phyloP scores from a whole-genome alignment of 2,888 invertebrate genomes.

The Thecocarcelia acutangulata region DNA sequence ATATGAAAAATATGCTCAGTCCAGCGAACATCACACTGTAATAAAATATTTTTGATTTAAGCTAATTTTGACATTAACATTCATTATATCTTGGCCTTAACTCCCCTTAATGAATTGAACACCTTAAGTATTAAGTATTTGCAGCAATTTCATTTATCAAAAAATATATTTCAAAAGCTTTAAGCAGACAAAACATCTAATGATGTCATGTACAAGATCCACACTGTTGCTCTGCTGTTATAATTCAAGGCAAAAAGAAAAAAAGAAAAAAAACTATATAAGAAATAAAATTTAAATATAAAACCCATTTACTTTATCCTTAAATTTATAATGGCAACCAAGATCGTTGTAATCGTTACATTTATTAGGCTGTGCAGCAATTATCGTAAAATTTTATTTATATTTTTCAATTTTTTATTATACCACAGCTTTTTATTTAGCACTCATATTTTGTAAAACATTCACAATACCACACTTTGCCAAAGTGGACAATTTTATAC shows the following conservation, averaged over 20 bases:
- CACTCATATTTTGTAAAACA: slow-evolving; percentile 63
- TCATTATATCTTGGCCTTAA: neutral
- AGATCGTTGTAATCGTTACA: slow-evolving; percentile 60
- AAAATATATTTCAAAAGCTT: slow-evolving; percentile 38
- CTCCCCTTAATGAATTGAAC: slow-evolving; percentile 21
- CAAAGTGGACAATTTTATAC: slow-evolving; percentile 41
- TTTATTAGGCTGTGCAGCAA: slow-evolving; percentile 72
- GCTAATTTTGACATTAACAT: neutral
- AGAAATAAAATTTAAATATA: neutral
- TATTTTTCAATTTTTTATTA: slow-evolving; percentile 71
- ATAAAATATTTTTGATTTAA: neutral
- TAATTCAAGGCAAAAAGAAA: neutral
- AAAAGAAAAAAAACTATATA: neutral
- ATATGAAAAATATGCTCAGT: too few species aligned
- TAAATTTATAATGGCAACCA: slow-evolving; percentile 64
- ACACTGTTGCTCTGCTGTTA: neutral
- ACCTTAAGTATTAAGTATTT: slow-evolving; percentile 21
- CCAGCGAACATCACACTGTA: too few species aligned
- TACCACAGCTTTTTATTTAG: slow-evolving; percentile 62
- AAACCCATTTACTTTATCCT: slow-evolving; percentile 65
- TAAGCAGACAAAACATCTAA: neutral
- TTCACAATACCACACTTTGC: slow-evolving; percentile 51
- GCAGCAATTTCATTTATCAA: slow-evolving; percentile 48
- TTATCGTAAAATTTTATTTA: slow-evolving; percentile 77
- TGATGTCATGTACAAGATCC: neutral